Evolutionary conservation across 1,140 invertebrate species (phyloP), one percentile per base, ranked within the genome.

Genomic region (Rhyacophila brunnea): DNA sequence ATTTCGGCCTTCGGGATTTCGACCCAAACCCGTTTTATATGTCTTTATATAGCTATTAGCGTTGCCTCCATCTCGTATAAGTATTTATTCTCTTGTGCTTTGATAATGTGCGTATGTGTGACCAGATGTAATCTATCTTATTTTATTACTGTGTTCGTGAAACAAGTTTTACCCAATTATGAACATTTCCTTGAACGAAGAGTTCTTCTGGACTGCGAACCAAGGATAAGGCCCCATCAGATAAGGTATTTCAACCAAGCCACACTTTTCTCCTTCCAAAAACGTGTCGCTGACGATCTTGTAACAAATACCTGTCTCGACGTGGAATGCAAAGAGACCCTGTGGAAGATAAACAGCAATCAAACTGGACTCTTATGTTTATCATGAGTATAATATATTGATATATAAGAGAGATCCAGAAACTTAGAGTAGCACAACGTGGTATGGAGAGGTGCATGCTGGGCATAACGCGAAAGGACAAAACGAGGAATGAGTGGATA

Each of bases 251-350:
- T 86, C 83, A 40, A 81, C 74, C 1, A 88, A 68, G 0, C 82
- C 83, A 67, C 85, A 88, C 69, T 87, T 88, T 68, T 87, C 84
- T 2, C 81, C 78, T 69, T 87, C 86, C 4, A 75, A 66, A 63
- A 83, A 88, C 52, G 80, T 85, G 68, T 85, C 82, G 35, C 82
- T 78, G 10, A 87, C 80, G 19, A 86, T 68, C 66, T 85, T 81
- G 66, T 87, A 87, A 0, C 83, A 80, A 0, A 80, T 70, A 1
- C 83, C 82, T 1, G 71, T 73, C 67, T 85, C 84, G 69, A 81
- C 81, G 64, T 87, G 83, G 58, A 87, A 86, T 11, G 85, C 85
- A 56, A 86, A 87, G 3, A 85, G 64, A 7, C 76, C 78, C 73
- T 80, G 42, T 14, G 35, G 34, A 1, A 9, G 36, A 34, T 19